Evolutionary conservation across 2,888 invertebrate species (phyloP).

Genomic region (Adineta ricciae): DNA sequence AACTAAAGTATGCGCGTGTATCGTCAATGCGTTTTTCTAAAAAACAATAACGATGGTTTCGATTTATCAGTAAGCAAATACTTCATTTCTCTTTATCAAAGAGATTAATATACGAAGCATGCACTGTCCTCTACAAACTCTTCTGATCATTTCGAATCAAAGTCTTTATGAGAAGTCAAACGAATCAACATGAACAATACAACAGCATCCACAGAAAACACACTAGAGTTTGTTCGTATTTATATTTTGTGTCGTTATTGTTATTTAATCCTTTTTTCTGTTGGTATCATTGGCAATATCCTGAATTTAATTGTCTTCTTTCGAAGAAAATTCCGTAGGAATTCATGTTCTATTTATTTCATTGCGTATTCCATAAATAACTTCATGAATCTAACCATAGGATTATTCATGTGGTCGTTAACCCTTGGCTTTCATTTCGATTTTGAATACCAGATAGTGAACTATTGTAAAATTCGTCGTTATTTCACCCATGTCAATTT

Average conservation of each 20-base stretch:
- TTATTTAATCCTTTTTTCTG: neutral
- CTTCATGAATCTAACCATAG: neutral
- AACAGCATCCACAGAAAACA: neutral
- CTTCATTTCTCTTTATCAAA: neutral
- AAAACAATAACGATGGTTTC: too few species aligned
- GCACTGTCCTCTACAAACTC: too few species aligned
- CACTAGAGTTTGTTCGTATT: neutral
- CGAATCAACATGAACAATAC: neutral
- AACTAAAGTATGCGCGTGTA: too few species aligned
- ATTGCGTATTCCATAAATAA: neutral
- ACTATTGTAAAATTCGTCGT: neutral
- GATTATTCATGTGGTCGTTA: neutral
- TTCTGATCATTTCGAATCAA: too few species aligned
- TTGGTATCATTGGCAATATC: neutral
- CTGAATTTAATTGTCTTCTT: neutral
- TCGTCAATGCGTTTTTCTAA: too few species aligned
- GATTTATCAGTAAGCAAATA: neutral
- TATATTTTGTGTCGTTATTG: neutral
- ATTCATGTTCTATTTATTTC: neutral
- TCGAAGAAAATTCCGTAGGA: neutral
- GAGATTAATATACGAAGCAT: too few species aligned
- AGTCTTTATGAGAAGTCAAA: neutral
- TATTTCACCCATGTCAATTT: neutral
- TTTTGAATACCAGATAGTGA: neutral
- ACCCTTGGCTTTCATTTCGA: neutral